Base-by-base conservation (phyloP, 2,113 vertebrate genomes). In the Dipodomys stephensi region DNA sequence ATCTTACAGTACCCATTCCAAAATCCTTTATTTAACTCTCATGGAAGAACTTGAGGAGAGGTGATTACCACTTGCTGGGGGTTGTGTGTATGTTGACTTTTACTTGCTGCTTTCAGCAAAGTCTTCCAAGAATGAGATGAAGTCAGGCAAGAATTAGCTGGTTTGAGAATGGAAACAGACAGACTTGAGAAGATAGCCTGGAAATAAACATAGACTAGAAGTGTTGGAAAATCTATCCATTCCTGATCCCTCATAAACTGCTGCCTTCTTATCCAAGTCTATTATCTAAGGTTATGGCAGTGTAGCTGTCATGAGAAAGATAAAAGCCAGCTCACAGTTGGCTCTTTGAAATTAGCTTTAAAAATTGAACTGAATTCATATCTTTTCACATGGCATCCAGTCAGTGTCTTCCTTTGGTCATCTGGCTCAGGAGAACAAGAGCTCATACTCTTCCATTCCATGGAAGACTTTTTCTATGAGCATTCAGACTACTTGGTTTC, bases 161-260 rank as follows among this genome's bases (percentile, higher is more conserved):
- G 27, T 87, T 78, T 74, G 72, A 85, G 64, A 92, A 46, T 44
- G 94, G 84, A 93, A 93, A 84, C 46, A 92, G 86, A 89, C 73
- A 62, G 35, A 87, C 57, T 78, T 92, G 91, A 69, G 69, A 83
- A 49, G 80, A 39, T 39, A 39, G 69, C 60, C 68, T 94, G 83
- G 72, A 95, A 87, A 93, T 25, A 39, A 39, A 39, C 39, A 22
- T n/a, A 79, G 53, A 62, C 73, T 95, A 76, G 39, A 28, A 49
- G 64, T 7, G 28, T 74, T 93, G 88, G 82, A 49, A 78, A 92
- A 6, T 6, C 39, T 39, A 39, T 39, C 39, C 39, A 91, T 88
- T 92, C 39, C 78, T 79, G 60, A 92, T 93, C 57, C 73, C 25
- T 73, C 83, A 69, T 85, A 87, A 67, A 16, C 67, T 85, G 18